Percentiles rank a stretch among this genome's conserved stretches.
phyloP scores from a whole-genome alignment of 2,888 invertebrate genomes.

The Pyralis farinalis region DNA sequence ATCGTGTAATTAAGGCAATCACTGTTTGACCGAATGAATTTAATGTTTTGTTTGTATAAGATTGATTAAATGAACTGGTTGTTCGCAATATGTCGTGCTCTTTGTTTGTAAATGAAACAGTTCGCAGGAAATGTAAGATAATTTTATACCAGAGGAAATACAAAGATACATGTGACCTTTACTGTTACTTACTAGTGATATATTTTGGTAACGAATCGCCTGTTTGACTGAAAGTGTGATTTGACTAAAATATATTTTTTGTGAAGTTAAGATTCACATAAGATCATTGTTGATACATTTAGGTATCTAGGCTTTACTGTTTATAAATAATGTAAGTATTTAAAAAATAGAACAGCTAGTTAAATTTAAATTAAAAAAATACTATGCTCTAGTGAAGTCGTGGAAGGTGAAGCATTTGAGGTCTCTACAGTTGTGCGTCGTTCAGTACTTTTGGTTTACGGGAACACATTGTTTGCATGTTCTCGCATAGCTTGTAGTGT shows the following conservation, averaged over 20 bases:
- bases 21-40: constrained; percentile 21
- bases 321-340: neutral
- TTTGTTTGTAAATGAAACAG: constrained; percentile 26
- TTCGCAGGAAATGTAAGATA: constrained; percentile 16
- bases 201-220: neutral
- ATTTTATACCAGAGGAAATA: constrained; percentile 13
- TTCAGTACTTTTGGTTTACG: no score
- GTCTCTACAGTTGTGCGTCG: no score
- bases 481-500: no score
- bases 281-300: constrained; percentile 4
- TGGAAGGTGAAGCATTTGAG: neutral
- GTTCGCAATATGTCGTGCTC: constrained; percentile 25
- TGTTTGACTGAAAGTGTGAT: neutral
- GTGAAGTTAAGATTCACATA: neutral
- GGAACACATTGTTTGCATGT: no score
- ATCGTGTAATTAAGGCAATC: constrained; percentile 23
- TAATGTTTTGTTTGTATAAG: constrained; percentile 25
- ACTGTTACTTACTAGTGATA: constrained; percentile 7
- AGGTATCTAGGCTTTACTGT: constrained; percentile 3
- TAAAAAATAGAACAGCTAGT: constrained; percentile 1
- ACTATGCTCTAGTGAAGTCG: constrained; percentile 1
- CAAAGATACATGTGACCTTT: constrained; percentile 15
- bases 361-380: constrained; percentile 5
- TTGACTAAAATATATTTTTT: neutral
- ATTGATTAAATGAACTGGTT: constrained; percentile 26